Evolutionary conservation across 1,140 invertebrate genomes (phyloP), one percentile per base, ranked within the genome.

Genomic region (Mylabris phalerata): DNA sequence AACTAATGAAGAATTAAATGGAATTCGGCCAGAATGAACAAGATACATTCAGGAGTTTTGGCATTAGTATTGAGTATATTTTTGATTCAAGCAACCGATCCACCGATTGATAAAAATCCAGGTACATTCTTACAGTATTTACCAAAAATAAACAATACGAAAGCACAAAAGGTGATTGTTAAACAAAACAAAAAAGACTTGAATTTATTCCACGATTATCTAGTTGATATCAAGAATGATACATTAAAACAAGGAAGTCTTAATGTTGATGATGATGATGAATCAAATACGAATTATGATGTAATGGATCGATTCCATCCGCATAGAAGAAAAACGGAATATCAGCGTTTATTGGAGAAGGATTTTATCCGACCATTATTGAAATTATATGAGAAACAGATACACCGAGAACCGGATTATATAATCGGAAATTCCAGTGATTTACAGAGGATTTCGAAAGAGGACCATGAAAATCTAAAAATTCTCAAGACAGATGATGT

Each of bases 71-170:
- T 73, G 63, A 68, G 70, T 48, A 68, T 74, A 49, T 72, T 74
- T 55, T 62, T 74, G 48, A 74, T 72, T 48, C 71, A 71, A 59
- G 72, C 72, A 27, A 64, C 68, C 32, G 71, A 74, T 62, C 72
- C 72, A 13, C 71, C 72, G 25, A 64, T 58, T 41, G 67, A 69
- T 40, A 66, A 58, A 45, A 55, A 51, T 11, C 39, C 62, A 19
- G 64, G 60, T 19, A 59, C 43, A 48, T 61, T 70, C 42, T 45
- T 67, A 9, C 55, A 65, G 39, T 59, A 58, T 19, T 48, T 50
- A 11, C 42, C 51, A 6, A 48, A 39, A 7, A 55, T 3, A 19
- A 55, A 46, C 52, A 11, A 32, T 24, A 46, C 42, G 45, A 48
- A 38, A n/a, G 41, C 32, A 13, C 38, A 4, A 9, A 32, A 5